Percentiles rank a stretch among this genome's conserved stretches.
These are phyloP conservation scores for Drosophila erecta DNA, from an alignment of 1,140 invertebrate species.

Conservation along the genomic window DNA sequence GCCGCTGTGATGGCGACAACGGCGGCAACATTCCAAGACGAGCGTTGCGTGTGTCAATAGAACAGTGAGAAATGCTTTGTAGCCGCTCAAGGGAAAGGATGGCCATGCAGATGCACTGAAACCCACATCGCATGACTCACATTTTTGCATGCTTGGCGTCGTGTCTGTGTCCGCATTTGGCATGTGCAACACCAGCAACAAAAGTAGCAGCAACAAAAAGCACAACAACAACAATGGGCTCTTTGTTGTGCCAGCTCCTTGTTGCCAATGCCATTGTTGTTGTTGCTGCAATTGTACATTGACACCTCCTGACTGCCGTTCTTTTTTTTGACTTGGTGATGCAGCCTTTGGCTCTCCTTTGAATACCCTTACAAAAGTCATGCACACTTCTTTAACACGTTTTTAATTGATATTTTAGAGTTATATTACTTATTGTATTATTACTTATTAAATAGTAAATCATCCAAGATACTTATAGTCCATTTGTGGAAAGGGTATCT, in stretches of 20 bases:
- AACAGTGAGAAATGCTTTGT: conserved; percentile 63
- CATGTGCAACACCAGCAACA: conserved; percentile 67
- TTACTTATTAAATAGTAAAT: too few relatives aligned
- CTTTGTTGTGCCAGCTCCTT: conserved; percentile 64
- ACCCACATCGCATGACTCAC: too few relatives aligned
- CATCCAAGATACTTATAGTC: too few relatives aligned
- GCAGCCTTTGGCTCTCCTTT: conserved; percentile 27
- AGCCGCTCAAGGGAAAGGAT: conserved; percentile 23
- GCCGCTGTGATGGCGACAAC: conserved; percentile 47
- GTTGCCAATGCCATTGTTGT: conserved; percentile 33
- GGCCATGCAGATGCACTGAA: conserved; percentile 3
- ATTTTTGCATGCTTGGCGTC: conserved; percentile 53
- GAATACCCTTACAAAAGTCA: conserved; percentile 5
- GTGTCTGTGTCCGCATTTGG: conserved; percentile 72
- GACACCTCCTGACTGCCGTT: conserved; percentile 64
- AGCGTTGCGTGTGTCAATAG: conserved; percentile 76
- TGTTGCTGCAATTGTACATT: conserved; percentile 76
- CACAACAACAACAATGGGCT: conserved; percentile 72
- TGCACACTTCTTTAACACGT: too few relatives aligned
- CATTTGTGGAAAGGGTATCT: conserved; percentile 8
- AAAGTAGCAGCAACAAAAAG: conserved; percentile 48
- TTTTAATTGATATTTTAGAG: background rate
- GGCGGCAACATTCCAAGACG: conserved; percentile 73
- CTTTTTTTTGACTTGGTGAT: conserved; percentile 18
- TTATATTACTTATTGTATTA: too few relatives aligned